phyloP scores from a whole-genome alignment of 2,113 vertebrate genomes.

The Clinocottus analis region DNA sequence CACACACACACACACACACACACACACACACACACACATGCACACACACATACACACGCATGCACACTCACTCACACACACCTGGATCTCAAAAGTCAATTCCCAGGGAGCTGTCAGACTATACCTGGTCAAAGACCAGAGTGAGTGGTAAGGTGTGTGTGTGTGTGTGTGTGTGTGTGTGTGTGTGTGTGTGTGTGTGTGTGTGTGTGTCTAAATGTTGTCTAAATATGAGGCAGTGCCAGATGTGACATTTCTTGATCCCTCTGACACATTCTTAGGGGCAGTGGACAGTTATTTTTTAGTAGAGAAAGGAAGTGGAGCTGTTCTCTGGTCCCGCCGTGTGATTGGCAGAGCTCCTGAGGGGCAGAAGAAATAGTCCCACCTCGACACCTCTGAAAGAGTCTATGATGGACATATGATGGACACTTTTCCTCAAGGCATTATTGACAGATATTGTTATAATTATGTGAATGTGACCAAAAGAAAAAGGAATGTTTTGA shows the following conservation, averaged over 20 bases:
- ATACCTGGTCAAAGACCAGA: conserved; percentile 51
- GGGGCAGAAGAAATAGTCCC: conserved; percentile 53
- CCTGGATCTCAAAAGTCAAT: conserved; percentile 35
- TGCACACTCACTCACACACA: not conserved
- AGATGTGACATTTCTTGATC: conserved; percentile 61
- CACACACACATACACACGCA: too few species aligned
- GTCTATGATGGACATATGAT: conserved; percentile 45
- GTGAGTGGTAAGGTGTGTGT: conserved; percentile 27
- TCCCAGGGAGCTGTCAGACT: conserved; percentile 65
- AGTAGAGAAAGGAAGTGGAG: conserved; percentile 33
- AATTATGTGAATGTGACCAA: conserved; percentile 44
- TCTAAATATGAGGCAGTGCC: conserved; percentile 45
- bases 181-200: conserved; percentile 18
- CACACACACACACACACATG: too few species aligned
- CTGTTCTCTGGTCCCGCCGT: conserved; percentile 44
- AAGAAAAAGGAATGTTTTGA: conserved; percentile 23
- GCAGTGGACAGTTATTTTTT: conserved; percentile 48
- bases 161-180: not conserved
- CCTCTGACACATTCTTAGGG: conserved; percentile 52
- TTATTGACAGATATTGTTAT: conserved; percentile 49
- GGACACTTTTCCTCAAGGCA: conserved; percentile 66
- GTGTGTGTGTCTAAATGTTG: conserved; percentile 41
- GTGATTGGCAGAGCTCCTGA: conserved; percentile 71
- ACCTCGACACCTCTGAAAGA: conserved; percentile 21
- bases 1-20: conserved; percentile 29